These are phyloP conservation scores for Drosophila sturtevanti DNA, from an alignment of 1,140 invertebrate species.

Conservation along the genomic window DNA sequence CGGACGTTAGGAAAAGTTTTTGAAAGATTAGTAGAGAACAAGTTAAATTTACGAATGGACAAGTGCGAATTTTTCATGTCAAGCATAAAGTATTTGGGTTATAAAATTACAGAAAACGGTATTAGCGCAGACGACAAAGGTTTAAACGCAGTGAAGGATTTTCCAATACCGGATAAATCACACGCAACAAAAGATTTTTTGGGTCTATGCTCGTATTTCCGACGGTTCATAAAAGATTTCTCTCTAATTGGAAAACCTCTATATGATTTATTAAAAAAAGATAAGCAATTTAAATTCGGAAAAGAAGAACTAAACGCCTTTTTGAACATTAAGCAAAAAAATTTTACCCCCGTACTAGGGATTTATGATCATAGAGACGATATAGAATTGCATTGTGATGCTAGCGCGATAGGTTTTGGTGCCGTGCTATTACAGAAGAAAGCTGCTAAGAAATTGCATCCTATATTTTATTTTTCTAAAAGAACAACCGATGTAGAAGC, in stretches of 20 bases:
- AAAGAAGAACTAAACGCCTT: neutral
- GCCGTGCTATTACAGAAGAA: neutral
- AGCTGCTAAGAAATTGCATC: neutral
- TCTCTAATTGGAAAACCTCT: neutral
- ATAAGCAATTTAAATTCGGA: neutral
- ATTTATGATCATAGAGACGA: neutral
- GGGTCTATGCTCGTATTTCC: neutral
- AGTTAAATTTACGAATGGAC: neutral
- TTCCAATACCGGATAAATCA: neutral
- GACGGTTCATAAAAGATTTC: neutral
- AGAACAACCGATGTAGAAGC: neutral
- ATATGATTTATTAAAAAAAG: neutral
- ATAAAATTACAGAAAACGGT: neutral
- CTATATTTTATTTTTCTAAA: neutral
- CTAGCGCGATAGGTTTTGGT: neutral
- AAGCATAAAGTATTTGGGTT: neutral
- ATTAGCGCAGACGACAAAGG: neutral
- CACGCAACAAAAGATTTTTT: neutral
- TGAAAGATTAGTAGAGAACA: neutral
- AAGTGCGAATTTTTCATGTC: neutral
- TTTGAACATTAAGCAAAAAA: neutral
- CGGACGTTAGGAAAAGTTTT: neutral
- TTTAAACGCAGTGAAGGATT: neutral
- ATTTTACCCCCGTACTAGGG: neutral
- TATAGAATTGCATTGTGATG: too few relatives aligned